These are phyloP conservation scores for Tenthredo amoena DNA, from an alignment of 2,888 invertebrate genomes.

Conservation along the genomic window DNA sequence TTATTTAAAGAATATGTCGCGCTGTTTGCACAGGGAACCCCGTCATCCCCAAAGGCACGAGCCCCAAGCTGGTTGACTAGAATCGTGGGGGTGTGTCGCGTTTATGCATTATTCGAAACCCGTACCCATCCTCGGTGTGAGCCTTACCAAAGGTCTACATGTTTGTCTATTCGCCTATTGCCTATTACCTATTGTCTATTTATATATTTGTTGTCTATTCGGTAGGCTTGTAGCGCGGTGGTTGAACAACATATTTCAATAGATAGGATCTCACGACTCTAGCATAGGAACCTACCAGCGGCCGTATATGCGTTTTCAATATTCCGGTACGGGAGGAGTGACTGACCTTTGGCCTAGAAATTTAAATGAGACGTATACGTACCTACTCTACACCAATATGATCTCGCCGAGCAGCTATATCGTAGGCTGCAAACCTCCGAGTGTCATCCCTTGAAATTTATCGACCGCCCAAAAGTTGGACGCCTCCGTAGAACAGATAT, in stretches of 20 bases:
- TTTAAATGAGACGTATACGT: conserved; percentile 46
- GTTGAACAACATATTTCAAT: conserved; percentile 52
- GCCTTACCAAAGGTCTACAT: conserved; percentile 8
- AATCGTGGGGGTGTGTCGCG: conserved; percentile 48
- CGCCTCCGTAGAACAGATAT: conserved; percentile 7
- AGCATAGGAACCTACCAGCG: not conserved
- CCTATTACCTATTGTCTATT: conserved; percentile 42
- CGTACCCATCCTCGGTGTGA: not conserved
- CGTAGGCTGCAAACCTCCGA: conserved; percentile 19
- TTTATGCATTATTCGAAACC: conserved; percentile 45
- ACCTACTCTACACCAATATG: conserved; percentile 27
- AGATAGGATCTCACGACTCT: conserved; percentile 48
- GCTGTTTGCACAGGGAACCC: conserved; percentile 66
- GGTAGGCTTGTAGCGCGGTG: conserved; percentile 49
- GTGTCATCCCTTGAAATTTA: conserved; percentile 33
- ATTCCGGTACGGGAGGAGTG: conserved; percentile 48
- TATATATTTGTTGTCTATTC: conserved; percentile 33
- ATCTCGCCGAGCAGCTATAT: not conserved
- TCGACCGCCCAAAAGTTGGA: conserved; percentile 29
- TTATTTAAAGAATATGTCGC: conserved; percentile 68
- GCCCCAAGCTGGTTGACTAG: conserved; percentile 2
- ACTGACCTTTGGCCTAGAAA: conserved; percentile 52
- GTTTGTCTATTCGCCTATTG: conserved; percentile 41
- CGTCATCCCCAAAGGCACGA: conserved; percentile 51
- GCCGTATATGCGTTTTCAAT: conserved; percentile 48